A percentile compares a stretch with the other conserved stretches of the same genome.
These are phyloP conservation scores for Bubo bubo DNA, from an alignment of 2,113 vertebrate species.

Conservation along the genomic window DNA sequence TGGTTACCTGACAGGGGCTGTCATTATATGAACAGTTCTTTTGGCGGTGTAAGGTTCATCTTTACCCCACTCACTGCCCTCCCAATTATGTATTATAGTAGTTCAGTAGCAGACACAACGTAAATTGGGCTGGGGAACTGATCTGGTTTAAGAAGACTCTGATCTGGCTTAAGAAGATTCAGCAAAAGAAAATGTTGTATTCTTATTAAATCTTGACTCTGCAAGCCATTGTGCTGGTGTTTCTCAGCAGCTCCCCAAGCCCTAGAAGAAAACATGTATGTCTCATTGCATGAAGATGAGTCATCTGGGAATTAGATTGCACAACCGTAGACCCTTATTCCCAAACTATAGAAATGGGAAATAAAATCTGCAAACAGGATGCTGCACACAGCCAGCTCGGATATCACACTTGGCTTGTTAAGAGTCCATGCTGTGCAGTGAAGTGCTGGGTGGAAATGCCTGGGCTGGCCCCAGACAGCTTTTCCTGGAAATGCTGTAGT, in stretches of 20 bases:
- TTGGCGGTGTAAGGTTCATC: background rate
- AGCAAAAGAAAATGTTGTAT: background rate
- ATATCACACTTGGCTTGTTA: conserved; percentile 23
- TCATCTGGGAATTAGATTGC: background rate
- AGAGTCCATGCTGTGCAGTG: background rate
- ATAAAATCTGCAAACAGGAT: background rate
- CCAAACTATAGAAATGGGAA: conserved; percentile 24
- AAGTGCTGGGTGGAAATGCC: background rate
- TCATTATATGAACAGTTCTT: background rate
- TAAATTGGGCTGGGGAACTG: background rate
- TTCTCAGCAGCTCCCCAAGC: background rate
- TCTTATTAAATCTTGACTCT: background rate
- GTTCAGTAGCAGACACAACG: background rate
- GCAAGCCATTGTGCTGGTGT: background rate
- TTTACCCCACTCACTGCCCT: background rate
- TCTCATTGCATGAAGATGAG: background rate
- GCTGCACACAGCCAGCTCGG: background rate
- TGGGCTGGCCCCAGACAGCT: background rate
- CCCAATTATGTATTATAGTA: background rate
- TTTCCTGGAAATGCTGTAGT: background rate
- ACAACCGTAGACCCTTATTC: background rate
- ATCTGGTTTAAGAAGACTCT: background rate
- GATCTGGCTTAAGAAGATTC: background rate
- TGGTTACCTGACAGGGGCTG: background rate
- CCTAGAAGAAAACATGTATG: background rate